phyloP scores from a whole-genome alignment of 2,797 vertebrate species.

The Cheirogaleus major region DNA sequence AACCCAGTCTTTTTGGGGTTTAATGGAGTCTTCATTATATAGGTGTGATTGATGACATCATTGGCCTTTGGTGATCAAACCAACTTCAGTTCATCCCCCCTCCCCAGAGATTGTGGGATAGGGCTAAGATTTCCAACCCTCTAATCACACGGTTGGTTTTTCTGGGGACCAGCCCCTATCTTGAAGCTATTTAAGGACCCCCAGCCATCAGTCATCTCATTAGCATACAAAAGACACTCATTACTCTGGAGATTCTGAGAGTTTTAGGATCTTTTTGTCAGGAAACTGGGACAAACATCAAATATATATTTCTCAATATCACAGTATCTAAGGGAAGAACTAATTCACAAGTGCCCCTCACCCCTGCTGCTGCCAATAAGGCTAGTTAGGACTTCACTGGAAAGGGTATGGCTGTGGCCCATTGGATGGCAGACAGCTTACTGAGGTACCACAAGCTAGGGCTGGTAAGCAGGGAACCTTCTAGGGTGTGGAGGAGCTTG shows the following conservation, averaged over 20 bases:
- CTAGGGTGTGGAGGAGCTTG: background rate
- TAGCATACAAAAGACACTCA: background rate
- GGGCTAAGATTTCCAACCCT: background rate
- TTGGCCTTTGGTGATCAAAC: background rate
- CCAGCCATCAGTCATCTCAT: background rate
- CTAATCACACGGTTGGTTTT: background rate
- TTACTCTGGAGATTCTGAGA: background rate
- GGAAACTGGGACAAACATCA: background rate
- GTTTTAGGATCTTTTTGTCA: background rate
- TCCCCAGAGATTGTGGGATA: background rate
- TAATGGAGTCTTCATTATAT: background rate
- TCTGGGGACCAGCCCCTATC: background rate
- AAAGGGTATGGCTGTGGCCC: background rate
- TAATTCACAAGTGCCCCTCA: background rate
- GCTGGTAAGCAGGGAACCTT: background rate
- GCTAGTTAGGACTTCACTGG: background rate
- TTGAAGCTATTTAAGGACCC: background rate
- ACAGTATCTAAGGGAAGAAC: background rate
- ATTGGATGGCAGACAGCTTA: background rate
- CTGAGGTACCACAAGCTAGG: background rate
- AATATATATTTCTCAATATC: background rate
- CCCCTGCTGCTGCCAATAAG: background rate
- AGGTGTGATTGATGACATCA: background rate
- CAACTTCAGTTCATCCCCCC: background rate
- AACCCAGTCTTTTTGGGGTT: background rate